Evolutionary conservation across 1,140 invertebrate species (phyloP).

Genomic region (Cydia strobilella): DNA sequence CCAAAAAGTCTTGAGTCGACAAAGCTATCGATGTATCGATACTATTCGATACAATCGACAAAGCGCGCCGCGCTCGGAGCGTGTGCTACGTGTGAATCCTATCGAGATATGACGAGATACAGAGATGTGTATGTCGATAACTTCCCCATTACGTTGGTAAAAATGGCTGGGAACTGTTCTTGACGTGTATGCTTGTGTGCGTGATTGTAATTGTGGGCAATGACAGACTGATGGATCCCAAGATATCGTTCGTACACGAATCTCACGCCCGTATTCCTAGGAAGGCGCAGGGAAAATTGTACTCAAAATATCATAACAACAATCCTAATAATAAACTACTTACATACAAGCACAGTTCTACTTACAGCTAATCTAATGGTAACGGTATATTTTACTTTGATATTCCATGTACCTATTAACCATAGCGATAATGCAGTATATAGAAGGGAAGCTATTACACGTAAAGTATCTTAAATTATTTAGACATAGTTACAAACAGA

Average conservation of each 20-base stretch:
- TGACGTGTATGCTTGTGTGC: constrained; percentile 20
- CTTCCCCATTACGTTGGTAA: constrained; percentile 69
- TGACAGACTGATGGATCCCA: constrained; percentile 25
- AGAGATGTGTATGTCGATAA: constrained; percentile 71
- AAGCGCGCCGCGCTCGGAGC: constrained; percentile 72
- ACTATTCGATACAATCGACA: constrained; percentile 58
- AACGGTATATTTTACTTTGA: no score
- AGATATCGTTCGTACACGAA: constrained; percentile 18
- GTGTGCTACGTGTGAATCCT: constrained; percentile 78
- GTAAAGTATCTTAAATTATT: no score
- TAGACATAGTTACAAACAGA: no score
- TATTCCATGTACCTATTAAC: no score
- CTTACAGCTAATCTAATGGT: background rate
- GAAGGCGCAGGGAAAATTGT: background rate
- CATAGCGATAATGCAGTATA: no score
- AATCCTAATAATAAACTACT: background rate
- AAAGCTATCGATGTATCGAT: constrained; percentile 57
- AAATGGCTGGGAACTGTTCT: constrained; percentile 55
- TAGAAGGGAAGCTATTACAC: no score
- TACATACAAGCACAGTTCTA: background rate
- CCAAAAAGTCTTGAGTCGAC: constrained; percentile 70
- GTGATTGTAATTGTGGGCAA: constrained; percentile 29
- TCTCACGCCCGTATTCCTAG: constrained; percentile 4
- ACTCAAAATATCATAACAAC: constrained; percentile 12
- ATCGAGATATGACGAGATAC: constrained; percentile 59